A percentile compares a stretch with the other conserved stretches of the same genome.
phyloP scores from a whole-genome alignment of 2,113 vertebrate species.

The Bubalus kerabau region DNA sequence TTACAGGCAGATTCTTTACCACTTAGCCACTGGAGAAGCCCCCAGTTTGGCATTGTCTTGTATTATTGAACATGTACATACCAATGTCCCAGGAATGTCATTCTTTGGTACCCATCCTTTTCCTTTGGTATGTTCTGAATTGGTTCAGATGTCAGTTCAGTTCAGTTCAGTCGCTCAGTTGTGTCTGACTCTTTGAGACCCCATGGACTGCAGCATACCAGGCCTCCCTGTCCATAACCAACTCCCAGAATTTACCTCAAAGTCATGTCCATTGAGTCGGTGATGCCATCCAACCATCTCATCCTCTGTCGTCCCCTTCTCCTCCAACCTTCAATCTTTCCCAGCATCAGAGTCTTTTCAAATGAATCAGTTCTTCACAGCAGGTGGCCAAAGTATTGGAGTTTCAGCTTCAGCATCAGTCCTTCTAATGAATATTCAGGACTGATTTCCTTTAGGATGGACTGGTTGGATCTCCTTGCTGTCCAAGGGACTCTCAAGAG shows the following conservation, averaged over 20 bases:
- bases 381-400: neutral
- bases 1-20: neutral
- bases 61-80: neutral
- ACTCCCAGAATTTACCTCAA: neutral
- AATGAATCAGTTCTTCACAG: neutral
- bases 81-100: neutral
- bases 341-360: neutral
- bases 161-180: neutral
- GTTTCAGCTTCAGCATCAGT: neutral
- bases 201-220: neutral
- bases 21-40: neutral
- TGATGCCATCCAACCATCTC: neutral
- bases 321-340: neutral
- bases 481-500: neutral
- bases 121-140: neutral
- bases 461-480: neutral
- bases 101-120: too few relatives aligned
- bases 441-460: neutral
- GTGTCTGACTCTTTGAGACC: neutral
- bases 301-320: neutral
- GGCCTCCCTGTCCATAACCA: neutral
- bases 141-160: neutral
- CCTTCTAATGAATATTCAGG: neutral
- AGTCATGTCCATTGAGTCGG: neutral
- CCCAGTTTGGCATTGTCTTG: neutral